Evolutionary conservation across 2,888 invertebrate genomes (phyloP), one percentile per base, ranked within the genome.

Genomic region (Epsilonema sp.): DNA sequence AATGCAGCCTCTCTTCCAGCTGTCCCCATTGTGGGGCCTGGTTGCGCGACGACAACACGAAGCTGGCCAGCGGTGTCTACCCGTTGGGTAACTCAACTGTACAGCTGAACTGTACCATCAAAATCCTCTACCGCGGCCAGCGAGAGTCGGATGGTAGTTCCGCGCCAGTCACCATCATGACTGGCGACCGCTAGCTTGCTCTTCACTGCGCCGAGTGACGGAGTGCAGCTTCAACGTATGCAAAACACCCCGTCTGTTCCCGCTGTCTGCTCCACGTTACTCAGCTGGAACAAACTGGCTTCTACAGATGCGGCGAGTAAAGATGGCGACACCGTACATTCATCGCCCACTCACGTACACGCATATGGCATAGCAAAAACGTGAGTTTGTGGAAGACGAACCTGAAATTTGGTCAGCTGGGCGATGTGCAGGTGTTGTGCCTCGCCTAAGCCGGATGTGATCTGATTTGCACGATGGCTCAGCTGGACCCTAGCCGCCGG

Each of bases 1-100:
- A 16, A 8, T 31, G 31, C 16, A 11, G 8, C 8, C n/a, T n/a
- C n/a, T 8, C 8, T 11, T 11, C 31, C 16, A 31, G 8, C 31
- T 36, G 26, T 31, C 47, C 47, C n/a, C 43, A 44, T 20, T 47
- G 47, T 22, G 47, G 47, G 8, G 36, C 43, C 22, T 47, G 47
- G 47, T 21, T 44, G 13, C 31, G 44, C 26, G 8, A 21, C 19
- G 43, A 47, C 37, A 47, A 47, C 26, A 19, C 20, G 5, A 13
- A 24, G n/a, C 19, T 3, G 13, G 31, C 37, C 13, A 16, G 36
- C 22, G 47, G 47, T 16, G 43, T 43, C 16, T 47, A 47, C 25
- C 4, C 24, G 16, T 37, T 47, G n/a, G 23, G 31, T n/a, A 22
- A 23, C 3, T 16, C 22, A 13, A 22, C 16, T 22, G 43, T 40